phyloP scores from a whole-genome alignment of 2,113 vertebrate genomes.

The Lasiurus cinereus region DNA sequence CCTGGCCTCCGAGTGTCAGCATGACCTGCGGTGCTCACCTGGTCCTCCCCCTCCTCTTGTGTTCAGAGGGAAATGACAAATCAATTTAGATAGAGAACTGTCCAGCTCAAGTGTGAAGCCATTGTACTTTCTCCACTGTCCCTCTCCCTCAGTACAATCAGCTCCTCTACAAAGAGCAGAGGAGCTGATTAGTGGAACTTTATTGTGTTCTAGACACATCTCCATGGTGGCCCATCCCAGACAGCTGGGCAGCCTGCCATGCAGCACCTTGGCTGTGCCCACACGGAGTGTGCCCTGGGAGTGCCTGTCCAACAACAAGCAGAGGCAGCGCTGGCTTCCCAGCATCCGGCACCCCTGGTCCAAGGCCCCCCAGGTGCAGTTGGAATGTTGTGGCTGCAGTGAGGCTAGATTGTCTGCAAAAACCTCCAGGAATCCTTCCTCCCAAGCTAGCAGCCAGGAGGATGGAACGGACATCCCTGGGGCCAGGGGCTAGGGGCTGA shows the following conservation, averaged over 20 bases:
- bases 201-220: background rate
- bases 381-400: background rate
- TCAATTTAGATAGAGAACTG: conserved; percentile 58
- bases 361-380: background rate
- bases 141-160: background rate
- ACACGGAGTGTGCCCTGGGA: accelerated
- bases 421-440: background rate
- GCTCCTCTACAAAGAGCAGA: background rate
- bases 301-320: background rate
- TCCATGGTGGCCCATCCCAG: background rate
- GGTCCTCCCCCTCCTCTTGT: background rate
- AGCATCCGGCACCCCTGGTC: background rate
- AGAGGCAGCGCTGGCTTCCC: background rate
- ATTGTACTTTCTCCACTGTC: background rate
- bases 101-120: conserved; percentile 6
- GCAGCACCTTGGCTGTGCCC: background rate
- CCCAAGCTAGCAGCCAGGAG: background rate
- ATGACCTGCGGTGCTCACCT: background rate
- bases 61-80: conserved; percentile 54
- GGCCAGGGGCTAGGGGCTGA: background rate
- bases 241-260: background rate
- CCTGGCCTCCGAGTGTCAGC: background rate
- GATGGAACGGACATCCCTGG: background rate
- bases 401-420: background rate
- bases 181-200: background rate